Evolutionary conservation across 1,140 invertebrate genomes (phyloP).

Genomic region (Campodea augens): DNA sequence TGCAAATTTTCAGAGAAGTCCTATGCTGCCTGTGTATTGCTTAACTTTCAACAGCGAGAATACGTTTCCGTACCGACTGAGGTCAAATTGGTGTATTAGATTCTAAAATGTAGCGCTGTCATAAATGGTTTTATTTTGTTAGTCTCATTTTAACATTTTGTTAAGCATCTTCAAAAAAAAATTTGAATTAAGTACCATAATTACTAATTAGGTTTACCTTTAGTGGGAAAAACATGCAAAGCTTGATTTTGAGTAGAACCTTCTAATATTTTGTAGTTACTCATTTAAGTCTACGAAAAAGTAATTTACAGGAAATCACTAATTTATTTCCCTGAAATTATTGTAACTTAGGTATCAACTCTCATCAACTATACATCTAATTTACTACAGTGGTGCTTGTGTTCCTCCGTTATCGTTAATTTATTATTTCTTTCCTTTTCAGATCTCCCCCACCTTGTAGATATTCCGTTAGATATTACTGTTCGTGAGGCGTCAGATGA

Average conservation of each 20-base stretch:
- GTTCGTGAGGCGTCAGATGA: constrained; percentile 50
- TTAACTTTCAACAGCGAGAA: no score
- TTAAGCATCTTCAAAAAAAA: no score
- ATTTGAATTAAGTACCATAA: no score
- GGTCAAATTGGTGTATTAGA: no score
- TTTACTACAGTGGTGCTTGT: constrained; percentile 28
- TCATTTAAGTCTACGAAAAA: not conserved
- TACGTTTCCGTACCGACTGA: no score
- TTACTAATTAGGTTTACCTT: no score
- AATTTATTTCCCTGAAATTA: constrained; percentile 2
- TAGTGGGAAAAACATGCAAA: no score
- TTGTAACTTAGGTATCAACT: constrained; percentile 31
- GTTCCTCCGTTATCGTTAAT: not conserved
- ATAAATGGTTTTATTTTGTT: no score
- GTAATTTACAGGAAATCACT: not conserved
- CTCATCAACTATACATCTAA: constrained; percentile 31
- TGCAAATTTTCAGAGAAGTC: no score
- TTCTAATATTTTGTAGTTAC: not conserved
- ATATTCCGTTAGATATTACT: constrained; percentile 48
- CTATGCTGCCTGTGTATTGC: no score
- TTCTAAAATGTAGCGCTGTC: no score
- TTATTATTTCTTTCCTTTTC: constrained; percentile 12
- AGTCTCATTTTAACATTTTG: no score
- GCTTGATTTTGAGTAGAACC: not conserved
- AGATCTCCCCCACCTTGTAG: constrained; percentile 38